Base-by-base conservation (phyloP, 2,797 vertebrate genomes). In the Falco naumanni region DNA sequence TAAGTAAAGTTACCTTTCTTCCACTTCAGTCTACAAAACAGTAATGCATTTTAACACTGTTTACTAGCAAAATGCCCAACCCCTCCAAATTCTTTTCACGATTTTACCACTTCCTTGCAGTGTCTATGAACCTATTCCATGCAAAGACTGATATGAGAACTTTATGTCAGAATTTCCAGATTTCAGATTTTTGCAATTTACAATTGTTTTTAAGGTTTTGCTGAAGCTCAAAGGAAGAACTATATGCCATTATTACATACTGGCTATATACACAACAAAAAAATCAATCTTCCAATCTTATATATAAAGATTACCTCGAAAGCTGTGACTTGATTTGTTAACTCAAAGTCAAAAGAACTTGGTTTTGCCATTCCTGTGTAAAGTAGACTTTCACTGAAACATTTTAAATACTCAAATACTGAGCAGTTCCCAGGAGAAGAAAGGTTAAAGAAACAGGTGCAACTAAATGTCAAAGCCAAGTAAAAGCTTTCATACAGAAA, bases 371-470 rank as follows among this genome's bases (percentile, higher is more conserved):
- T 31, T 26, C 20, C 41, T 54, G 17, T 1, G 5, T 28, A 68
- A 50, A 43, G 22, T 57, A 61, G 57, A 57, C 53, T 77, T 84
- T 29, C 26, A 51, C 53, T n/a, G 18, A 87, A 80, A 65, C 6
- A 50, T 63, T 81, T 83, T 29, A 77, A 95, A 87, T 28, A 56
- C 34, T 71, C 51, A 54, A 79, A 83, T 57, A 57, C 5, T 16
- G 20, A 78, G n/a, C 2, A 64, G n/a, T 5, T 88, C 93, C 85
- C 94, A 68, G 48, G 79, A 94, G 84, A 86, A 28, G 11, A 14
- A 80, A 83, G 87, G 93, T 96, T 95, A 95, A 91, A 77, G 95
- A 69, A 93, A 82, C 78, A 93, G 91, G 79, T 75, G 82, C 60
- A 77, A 80, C 11, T 64, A 93, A 83, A 71, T 66, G 91, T 80